phyloP scores from a whole-genome alignment of 2,888 invertebrate genomes.

The Blera fallax region DNA sequence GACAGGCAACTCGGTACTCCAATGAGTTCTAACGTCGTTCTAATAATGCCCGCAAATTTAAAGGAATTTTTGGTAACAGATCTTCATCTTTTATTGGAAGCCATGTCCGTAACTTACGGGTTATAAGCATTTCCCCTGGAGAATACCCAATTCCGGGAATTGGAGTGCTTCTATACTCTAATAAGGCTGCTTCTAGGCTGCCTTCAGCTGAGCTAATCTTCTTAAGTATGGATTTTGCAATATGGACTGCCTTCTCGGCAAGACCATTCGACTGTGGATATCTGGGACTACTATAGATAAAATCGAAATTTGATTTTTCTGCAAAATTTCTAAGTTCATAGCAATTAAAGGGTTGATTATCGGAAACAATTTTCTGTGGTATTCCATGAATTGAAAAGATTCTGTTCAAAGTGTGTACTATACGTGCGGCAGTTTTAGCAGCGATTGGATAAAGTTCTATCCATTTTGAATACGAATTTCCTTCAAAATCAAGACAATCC shows the following conservation, averaged over 20 bases:
- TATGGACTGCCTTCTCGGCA: too few relatives aligned
- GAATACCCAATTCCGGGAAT: too few relatives aligned
- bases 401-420: too few relatives aligned
- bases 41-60: too few relatives aligned
- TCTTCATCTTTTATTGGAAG: too few relatives aligned
- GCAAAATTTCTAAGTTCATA: conserved; percentile 33
- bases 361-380: conserved; percentile 27
- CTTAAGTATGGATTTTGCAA: too few relatives aligned
- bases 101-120: too few relatives aligned
- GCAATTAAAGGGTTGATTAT: conserved; percentile 12
- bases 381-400: conserved; percentile 44
- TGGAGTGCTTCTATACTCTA: conserved; percentile 38
- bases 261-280: conserved; percentile 37
- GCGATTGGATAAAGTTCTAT: conserved; percentile 3
- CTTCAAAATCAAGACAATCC: too few relatives aligned
- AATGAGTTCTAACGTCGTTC: too few relatives aligned
- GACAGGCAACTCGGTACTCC: too few relatives aligned
- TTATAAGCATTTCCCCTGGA: too few relatives aligned
- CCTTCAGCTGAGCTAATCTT: conserved; percentile 15
- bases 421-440: neutral
- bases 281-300: conserved; percentile 31
- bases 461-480: conserved; percentile 39
- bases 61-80: too few relatives aligned
- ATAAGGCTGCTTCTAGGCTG: conserved; percentile 31
- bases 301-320: conserved; percentile 37